Evolutionary conservation across 2,888 invertebrate species (phyloP), one percentile per base, ranked within the genome.

Genomic region (Himalopsyche japonica): DNA sequence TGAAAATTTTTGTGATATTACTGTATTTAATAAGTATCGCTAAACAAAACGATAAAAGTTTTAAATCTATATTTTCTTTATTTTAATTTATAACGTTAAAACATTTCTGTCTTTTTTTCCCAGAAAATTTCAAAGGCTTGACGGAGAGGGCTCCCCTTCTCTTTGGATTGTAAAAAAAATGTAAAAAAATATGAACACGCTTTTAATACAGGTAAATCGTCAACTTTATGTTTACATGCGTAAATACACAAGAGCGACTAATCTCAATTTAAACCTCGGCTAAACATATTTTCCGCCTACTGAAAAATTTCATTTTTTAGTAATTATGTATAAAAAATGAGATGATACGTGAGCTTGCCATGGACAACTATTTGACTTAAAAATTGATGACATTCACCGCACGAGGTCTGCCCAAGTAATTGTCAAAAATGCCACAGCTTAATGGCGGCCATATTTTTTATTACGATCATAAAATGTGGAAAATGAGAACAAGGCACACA

Each of bases 361-460:
- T 48, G 47, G 47, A 79, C 47, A 47, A 27, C 79, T 70, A 70
- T 81, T 80, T 57, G 70, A 81, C 47, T 81, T 70, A 64, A 81
- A 84, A 80, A 80, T 80, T 78, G 64, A 84, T 80, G 76, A 37
- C 49, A 77, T 70, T 37, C 81, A 57, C 76, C 47, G 80, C 30
- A 27, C 83, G 82, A 84, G 76, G 76, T 49, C 49, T 37, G 64
- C 32, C 83, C 47, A 37, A 57, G 79, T 81, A 81, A 81, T 81
- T 81, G 70, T 81, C 82, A 82, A 85, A 85, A 85, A 82, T 82
- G 82, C 85, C 80, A 47, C 76, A 76, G 64, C 80, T 82, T 85
- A 85, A 82, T 78, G 82, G 78, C 80, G 80, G 80, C 76, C 34
- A 80, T 82, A 82, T 85, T 82, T 82, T 85, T 85, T 85, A 85